Base-by-base conservation (phyloP, 2,888 invertebrate species). In the Pterobdella sp. region DNA sequence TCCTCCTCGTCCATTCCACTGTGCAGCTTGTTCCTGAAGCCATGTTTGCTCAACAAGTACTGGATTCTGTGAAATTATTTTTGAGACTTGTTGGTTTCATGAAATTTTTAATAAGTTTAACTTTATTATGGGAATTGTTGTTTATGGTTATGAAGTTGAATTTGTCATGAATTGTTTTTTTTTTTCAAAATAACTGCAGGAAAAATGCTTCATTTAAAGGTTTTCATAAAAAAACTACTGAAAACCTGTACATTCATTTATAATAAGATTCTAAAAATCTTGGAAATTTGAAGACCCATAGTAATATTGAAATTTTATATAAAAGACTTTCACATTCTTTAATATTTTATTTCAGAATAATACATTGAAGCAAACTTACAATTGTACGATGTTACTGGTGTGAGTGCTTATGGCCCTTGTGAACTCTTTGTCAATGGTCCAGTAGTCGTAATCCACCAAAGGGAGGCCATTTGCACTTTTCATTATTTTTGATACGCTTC, bases 31-130 rank as follows among this genome's bases (percentile, higher is more conserved):
- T 80, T 80, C 74, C 80, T 81, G 31, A 81, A 79, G 76, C 79
- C 80, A 73, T 80, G 81, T 71, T 81, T 79, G 1, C 79, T 78
- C 73, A 82, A 73, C 22, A 82, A 76, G 42, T 76, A 75, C 75
- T 82, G 80, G 31, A 81, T 78, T 49, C 81, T 81, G n/a, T 4
- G n/a, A 26, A 22, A 3, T 56, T 3, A n/a, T 7, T 7, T 18
- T 4, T 22, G 4, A 56, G 60, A 56, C 18, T 56, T 56, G 49
- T 14, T 42, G 49, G 49, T 42, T 42, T 7, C 22, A 22, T 42
- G 49, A 22, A 22, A 42, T 42, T 42, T 42, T 7, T 42, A 22
- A n/a, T n/a, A n/a, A n/a, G n/a, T n/a, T n/a, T n/a, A n/a, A n/a
- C n/a, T n/a, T n/a, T n/a, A n/a, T n/a, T n/a, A n/a, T n/a, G n/a